Base-by-base conservation (phyloP, 2,888 invertebrate species). In the Phytoseiulus persimilis region DNA sequence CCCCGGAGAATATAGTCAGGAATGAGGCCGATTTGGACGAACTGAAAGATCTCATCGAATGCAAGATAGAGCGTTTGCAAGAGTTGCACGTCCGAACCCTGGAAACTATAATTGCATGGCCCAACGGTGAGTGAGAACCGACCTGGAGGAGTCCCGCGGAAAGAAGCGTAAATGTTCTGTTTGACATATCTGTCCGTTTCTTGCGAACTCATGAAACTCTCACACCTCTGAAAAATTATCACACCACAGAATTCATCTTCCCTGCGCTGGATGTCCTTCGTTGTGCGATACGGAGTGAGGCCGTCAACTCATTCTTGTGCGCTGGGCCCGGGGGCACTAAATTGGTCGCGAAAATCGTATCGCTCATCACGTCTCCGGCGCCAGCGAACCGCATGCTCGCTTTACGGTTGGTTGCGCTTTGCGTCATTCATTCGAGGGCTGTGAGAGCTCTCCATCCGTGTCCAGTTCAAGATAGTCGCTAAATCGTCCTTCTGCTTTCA, bases 251-350 rank as follows among this genome's bases (percentile, higher is more conserved):
- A 92, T 94, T 95, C 91, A 94, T 97, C 0, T 97, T 98, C 92
- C 98, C 98, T 0, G 96, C 95, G 6, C 93, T 99, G 91, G 98
- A 99, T 92, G 94, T 98, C 6, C 94, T 97, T 28, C 94, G 98
- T 91, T 93, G 98, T 92, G 96, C 96, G 0, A 94, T 98, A 83
- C 94, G 96, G 89, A 95, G 95, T 91, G 94, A 94, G 92, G 93
- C 94, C 3, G 94, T 96, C 9, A 95, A 95, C 91, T 92, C 93
- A 9, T 91, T 93, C 89, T 92, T 95, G 89, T 93, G 94, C 92
- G 92, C 92, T 90, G 92, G 93, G 90, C 90, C 90, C 14, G 91
- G 91, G 23, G 91, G 92, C 28, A 90, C 91, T 32, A 92, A 92
- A 83, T 93, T 94, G 87, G 91, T 94, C 23, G 92, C 93, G 32